Conservation (phyloP, 2,888 invertebrate genomes). For the Drosophila aldrichi region DNA sequence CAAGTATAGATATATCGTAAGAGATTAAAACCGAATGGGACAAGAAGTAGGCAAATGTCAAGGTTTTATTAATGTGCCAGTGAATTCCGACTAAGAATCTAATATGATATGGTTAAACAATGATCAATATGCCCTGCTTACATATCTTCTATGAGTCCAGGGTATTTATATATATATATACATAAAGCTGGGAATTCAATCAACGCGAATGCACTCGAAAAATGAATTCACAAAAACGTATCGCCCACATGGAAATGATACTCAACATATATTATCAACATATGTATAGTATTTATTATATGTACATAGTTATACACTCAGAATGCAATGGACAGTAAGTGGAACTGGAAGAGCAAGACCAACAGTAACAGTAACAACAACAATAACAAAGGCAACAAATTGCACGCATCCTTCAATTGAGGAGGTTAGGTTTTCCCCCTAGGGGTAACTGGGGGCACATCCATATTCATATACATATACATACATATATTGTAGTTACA, state of each 20-base stretch:
- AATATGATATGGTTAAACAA: neutral
- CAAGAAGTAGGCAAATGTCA: too few species aligned
- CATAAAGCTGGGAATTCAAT: constrained; percentile 55
- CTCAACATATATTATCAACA: constrained; percentile 3
- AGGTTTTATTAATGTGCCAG: too few species aligned
- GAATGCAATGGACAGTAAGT: constrained; percentile 31
- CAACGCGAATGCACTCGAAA: constrained; percentile 58
- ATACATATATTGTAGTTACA: neutral
- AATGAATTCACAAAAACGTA: constrained; percentile 37
- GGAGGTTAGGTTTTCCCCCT: neutral
- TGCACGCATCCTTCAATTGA: constrained; percentile 58
- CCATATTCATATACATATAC: neutral
- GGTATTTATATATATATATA: neutral
- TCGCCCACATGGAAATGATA: constrained; percentile 30
- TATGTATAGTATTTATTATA: neutral
- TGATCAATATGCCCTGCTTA: neutral
- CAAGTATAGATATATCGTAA: neutral
- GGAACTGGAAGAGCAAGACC: constrained; percentile 15
- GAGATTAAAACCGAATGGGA: neutral
- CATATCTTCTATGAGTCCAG: neutral
- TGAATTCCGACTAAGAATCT: too few species aligned
- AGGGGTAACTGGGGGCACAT: neutral
- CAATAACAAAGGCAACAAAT: constrained; percentile 40
- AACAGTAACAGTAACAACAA: constrained; percentile 27
- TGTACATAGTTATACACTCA: neutral